Evolutionary conservation across 1,140 invertebrate species (phyloP), one percentile per base, ranked within the genome.

Genomic region (Drosophila sturtevanti): DNA sequence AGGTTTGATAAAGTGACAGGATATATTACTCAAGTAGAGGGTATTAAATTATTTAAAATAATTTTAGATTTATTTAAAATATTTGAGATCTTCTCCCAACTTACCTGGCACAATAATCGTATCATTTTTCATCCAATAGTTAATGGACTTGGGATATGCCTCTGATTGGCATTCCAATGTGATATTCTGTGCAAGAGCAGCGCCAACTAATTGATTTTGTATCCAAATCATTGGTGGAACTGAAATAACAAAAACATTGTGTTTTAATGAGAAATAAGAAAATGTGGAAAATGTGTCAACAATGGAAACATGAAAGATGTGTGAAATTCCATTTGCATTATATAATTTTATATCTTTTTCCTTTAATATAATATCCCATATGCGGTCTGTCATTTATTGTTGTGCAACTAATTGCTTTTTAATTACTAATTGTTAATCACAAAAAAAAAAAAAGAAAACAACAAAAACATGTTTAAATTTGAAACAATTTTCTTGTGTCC

Each of bases 201-300:
- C 95, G 31, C 96, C 96, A 27, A 97, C 95, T 81, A 97, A 93
- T 93, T 97, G 96, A 92, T 97, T 96, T 90, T 95, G 96, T 90
- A 97, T 96, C 94, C 94, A 95, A 92, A 97, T 96, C 94, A 96
- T 96, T 55, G 96, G 96, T 35, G 96, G 95, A 94, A 97, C 96
- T 97, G 92, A 4, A 92, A 91, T 84, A 58, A 51, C 76, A 73
- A 48, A 71, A 74, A 18, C 18, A 14, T 48, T 21, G 14, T 38
- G 11, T 10, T 24, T 55, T 54, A 72, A 72, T 51, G 52, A 21
- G 62, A 52, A 63, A 21, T 48, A 35, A 38, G 31, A 63, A 61
- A 16, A 21, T 48, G 56, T 22, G 41, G 11, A 31, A 51, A 27
- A 48, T 66, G 63, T 68, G 62, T 71, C 72, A 85, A 72, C 44